These are phyloP conservation scores for Idaea straminata DNA, from an alignment of 2,888 invertebrate species.

Conservation along the genomic window DNA sequence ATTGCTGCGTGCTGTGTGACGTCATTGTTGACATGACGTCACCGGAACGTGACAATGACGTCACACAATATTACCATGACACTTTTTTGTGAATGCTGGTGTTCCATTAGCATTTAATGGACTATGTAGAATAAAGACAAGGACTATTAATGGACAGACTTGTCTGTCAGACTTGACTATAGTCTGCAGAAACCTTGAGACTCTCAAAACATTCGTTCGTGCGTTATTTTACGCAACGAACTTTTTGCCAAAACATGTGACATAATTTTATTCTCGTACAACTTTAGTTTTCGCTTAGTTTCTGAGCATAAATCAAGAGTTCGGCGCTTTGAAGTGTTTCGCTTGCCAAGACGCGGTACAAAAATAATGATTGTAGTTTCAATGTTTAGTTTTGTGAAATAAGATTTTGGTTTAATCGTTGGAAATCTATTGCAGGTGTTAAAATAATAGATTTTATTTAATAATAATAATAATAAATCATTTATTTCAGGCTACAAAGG, in stretches of 20 bases:
- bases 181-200: not conserved
- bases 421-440: too few relatives aligned
- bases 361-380: not conserved
- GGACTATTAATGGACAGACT: not conserved
- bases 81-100: too few relatives aligned
- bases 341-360: not conserved
- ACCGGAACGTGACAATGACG: too few relatives aligned
- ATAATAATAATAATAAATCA: too few relatives aligned
- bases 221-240: conserved; percentile 11
- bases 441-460: not conserved
- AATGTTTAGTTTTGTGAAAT: not conserved
- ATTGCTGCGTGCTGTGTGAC: too few relatives aligned
- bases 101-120: too few relatives aligned
- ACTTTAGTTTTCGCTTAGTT: not conserved
- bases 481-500: too few relatives aligned
- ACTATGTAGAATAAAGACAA: too few relatives aligned
- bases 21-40: too few relatives aligned
- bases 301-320: conserved; percentile 3
- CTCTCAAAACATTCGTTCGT: conserved; percentile 6
- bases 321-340: not conserved
- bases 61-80: too few relatives aligned
- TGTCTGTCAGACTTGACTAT: not conserved
- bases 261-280: conserved; percentile 12
- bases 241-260: conserved; percentile 28
- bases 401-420: too few relatives aligned